A percentile compares a stretch with the other conserved stretches of the same genome.
Conservation (phyloP, 2,888 invertebrate genomes). For the Vanessa cardui region DNA sequence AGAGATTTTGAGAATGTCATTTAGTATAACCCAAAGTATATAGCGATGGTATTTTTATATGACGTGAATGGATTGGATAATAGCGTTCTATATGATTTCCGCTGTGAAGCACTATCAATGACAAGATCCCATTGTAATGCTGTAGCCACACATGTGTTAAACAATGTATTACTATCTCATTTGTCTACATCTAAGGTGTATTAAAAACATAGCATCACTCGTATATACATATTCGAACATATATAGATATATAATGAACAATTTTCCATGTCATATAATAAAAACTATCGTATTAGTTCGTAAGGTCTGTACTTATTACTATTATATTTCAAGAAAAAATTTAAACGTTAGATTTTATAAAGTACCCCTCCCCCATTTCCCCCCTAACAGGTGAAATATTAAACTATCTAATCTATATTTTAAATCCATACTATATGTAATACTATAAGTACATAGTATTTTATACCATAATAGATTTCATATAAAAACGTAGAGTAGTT, state of each 20-base stretch:
- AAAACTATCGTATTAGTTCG: constrained; percentile 20
- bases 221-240: background rate
- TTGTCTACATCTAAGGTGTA: background rate
- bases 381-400: constrained; percentile 32
- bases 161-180: background rate
- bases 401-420: constrained; percentile 36
- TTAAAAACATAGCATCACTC: no score
- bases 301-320: constrained; percentile 39
- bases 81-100: background rate
- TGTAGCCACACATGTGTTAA: background rate
- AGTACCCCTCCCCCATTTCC: constrained; percentile 17
- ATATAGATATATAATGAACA: background rate
- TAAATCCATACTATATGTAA: constrained; percentile 29
- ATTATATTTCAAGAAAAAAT: constrained; percentile 34
- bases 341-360: constrained; percentile 40
- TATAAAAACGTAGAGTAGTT: constrained; percentile 45
- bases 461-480: constrained; percentile 48
- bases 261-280: constrained; percentile 23
- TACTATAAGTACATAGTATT: constrained; percentile 42
- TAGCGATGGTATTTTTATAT: constrained; percentile 37
- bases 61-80: background rate
- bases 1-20: constrained; percentile 37
- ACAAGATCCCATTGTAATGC: background rate
- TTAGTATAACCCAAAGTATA: constrained; percentile 56
- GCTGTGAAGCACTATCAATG: no score